Conservation (phyloP, 2,113 vertebrate species). For the Ctenodactylus gundi region DNA sequence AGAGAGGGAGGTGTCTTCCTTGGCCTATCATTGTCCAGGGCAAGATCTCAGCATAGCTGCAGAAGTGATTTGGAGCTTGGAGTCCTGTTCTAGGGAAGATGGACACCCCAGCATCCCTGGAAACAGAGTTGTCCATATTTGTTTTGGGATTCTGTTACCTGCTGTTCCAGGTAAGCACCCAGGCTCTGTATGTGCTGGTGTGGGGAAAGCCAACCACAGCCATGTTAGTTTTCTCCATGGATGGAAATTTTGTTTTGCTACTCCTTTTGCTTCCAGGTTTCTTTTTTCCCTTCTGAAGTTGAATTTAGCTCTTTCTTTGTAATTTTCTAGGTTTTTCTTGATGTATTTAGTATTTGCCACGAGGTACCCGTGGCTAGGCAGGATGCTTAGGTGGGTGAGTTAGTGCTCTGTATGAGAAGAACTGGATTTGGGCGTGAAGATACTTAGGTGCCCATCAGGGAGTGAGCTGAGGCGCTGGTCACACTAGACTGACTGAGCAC, state of each 20-base stretch:
- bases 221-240: not conserved
- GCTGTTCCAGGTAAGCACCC: not conserved
- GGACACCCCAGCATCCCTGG: not conserved
- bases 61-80: not conserved
- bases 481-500: not conserved
- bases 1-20: not conserved
- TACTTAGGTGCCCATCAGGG: not conserved
- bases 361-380: not conserved
- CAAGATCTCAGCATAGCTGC: not conserved
- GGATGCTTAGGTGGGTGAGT: not conserved
- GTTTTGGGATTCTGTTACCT: not conserved
- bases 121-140: not conserved
- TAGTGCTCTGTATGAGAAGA: not conserved
- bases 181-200: not conserved
- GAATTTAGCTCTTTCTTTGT: not conserved
- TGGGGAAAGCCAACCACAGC: not conserved
- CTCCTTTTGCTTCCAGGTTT: not conserved
- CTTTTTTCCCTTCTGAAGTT: not conserved
- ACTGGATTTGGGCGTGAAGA: not conserved
- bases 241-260: not conserved
- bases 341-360: not conserved
- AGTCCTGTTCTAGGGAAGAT: not conserved
- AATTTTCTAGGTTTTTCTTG: conserved; percentile 40
- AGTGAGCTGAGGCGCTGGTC: not conserved
- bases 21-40: not conserved